A percentile compares a stretch with the other conserved stretches of the same genome.
Conservation (phyloP, 2,888 invertebrate species). For the Gnatocerus cornutus region DNA sequence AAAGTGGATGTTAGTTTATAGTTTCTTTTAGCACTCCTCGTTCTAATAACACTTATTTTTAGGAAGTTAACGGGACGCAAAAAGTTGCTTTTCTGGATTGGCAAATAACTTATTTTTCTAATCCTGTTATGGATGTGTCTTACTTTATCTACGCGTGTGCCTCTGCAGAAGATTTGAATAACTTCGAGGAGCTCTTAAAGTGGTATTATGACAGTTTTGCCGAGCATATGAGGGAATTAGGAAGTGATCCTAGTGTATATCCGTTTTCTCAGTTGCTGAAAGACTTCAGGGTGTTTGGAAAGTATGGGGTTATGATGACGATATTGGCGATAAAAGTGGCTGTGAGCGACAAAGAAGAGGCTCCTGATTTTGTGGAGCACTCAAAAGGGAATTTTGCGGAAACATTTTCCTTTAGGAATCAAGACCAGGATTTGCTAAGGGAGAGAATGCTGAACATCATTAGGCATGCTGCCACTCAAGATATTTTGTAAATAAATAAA, state of each 20-base stretch:
- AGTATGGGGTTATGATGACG: slow-evolving; percentile 8
- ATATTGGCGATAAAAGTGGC: slow-evolving; percentile 4
- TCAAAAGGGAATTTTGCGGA: not conserved
- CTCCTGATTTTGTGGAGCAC: slow-evolving; percentile 8
- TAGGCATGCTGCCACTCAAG: not conserved
- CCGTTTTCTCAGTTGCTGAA: not conserved
- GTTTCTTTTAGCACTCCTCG: not conserved
- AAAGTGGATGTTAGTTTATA: slow-evolving; percentile 41
- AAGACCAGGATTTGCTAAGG: not conserved
- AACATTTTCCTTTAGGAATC: slow-evolving; percentile 11
- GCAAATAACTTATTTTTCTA: slow-evolving; percentile 16
- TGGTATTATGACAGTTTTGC: slow-evolving; percentile 23
- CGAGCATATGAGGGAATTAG: slow-evolving; percentile 4
- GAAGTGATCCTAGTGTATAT: slow-evolving; percentile 14
- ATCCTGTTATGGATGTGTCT: slow-evolving; percentile 11
- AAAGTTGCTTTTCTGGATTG: slow-evolving; percentile 31
- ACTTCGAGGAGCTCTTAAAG: slow-evolving; percentile 25
- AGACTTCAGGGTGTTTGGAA: slow-evolving; percentile 18
- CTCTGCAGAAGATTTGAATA: slow-evolving; percentile 13
- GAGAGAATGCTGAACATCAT: slow-evolving; percentile 1
- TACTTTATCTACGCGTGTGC: slow-evolving; percentile 20
- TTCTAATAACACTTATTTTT: too few species aligned
- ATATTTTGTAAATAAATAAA: not conserved
- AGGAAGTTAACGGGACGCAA: not conserved
- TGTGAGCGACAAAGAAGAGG: slow-evolving; percentile 12